Conservation (phyloP, 2,888 invertebrate species). For the Chamaedrilus cognettii region DNA sequence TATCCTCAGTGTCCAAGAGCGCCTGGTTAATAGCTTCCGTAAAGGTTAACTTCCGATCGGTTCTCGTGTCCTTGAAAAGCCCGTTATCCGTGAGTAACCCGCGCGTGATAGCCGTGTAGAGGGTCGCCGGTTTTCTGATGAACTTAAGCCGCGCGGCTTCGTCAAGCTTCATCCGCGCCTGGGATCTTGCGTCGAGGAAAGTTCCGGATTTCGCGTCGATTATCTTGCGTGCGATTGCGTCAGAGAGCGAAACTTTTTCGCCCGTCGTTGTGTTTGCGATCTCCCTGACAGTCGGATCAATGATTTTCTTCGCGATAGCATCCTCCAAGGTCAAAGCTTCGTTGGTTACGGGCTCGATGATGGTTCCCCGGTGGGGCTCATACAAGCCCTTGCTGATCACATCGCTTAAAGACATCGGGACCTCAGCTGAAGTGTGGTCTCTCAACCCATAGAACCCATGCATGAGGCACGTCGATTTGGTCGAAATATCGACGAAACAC, state of each 20-base stretch:
- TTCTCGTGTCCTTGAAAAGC: constrained; percentile 73
- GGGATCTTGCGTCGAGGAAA: constrained; percentile 74
- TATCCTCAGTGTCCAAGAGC: constrained; percentile 81
- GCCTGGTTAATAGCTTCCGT: constrained; percentile 83
- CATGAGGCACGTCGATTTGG: constrained; percentile 49
- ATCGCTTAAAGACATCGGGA: constrained; percentile 53
- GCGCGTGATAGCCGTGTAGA: constrained; percentile 90
- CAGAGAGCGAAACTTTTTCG: constrained; percentile 83
- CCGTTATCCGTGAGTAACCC: constrained; percentile 81
- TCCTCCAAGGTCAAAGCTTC: constrained; percentile 74
- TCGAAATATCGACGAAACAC: constrained; percentile 46
- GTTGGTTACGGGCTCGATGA: constrained; percentile 70
- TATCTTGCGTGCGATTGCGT: constrained; percentile 87
- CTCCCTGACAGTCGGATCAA: constrained; percentile 74
- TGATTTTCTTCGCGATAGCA: constrained; percentile 70
- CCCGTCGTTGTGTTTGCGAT: constrained; percentile 33
- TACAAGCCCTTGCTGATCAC: constrained; percentile 59
- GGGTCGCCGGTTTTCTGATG: constrained; percentile 68
- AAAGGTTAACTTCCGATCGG: constrained; percentile 72
- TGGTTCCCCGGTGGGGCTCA: constrained; percentile 60
- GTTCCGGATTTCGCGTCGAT: constrained; percentile 76
- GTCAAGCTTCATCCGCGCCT: constrained; percentile 72
- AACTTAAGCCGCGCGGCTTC: constrained; percentile 80
- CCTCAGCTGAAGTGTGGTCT: constrained; percentile 42
- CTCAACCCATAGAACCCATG: constrained; percentile 48